Percentiles rank a stretch among this genome's conserved stretches.
phyloP scores from a whole-genome alignment of 2,888 invertebrate species.

The Mythimna albipuncta region DNA sequence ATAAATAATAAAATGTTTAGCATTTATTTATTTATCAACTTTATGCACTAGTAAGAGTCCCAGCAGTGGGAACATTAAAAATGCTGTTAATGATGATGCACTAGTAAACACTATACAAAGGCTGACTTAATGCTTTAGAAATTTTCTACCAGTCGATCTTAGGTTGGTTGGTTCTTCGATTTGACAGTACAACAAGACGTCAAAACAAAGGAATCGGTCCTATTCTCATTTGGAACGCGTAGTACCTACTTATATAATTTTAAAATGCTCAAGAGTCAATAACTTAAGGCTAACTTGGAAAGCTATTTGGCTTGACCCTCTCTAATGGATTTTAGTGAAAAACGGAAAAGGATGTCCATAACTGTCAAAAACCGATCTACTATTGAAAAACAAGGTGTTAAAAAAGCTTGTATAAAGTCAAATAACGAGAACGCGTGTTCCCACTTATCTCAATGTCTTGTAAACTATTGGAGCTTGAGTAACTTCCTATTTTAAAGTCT shows the following conservation, averaged over 20 bases:
- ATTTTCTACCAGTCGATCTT: no score
- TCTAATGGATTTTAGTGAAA: slow-evolving; percentile 21
- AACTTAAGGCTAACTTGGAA: slow-evolving; percentile 2
- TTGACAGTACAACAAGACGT: no score
- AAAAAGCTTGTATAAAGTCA: slow-evolving; percentile 13
- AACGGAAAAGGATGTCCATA: slow-evolving; percentile 24
- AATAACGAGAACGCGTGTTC: slow-evolving; percentile 40
- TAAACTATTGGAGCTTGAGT: slow-evolving; percentile 27
- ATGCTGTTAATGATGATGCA: no score
- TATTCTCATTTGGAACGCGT: no score
- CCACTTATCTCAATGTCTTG: slow-evolving; percentile 51
- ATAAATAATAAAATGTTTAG: no score
- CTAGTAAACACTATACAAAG: no score
- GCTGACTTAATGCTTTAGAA: no score
- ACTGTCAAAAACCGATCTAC: slow-evolving; percentile 18
- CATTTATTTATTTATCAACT: no score
- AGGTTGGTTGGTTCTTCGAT: no score
- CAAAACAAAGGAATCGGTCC: no score
- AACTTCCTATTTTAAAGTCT: slow-evolving; percentile 39
- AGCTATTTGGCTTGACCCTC: not conserved
- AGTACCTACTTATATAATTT: not conserved
- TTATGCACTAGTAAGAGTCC: no score
- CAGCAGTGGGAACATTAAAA: no score
- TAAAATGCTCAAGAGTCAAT: slow-evolving; percentile 3
- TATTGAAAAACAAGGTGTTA: slow-evolving; percentile 19